phyloP scores from a whole-genome alignment of 1,140 invertebrate genomes.

The Drosophila arawakana region DNA sequence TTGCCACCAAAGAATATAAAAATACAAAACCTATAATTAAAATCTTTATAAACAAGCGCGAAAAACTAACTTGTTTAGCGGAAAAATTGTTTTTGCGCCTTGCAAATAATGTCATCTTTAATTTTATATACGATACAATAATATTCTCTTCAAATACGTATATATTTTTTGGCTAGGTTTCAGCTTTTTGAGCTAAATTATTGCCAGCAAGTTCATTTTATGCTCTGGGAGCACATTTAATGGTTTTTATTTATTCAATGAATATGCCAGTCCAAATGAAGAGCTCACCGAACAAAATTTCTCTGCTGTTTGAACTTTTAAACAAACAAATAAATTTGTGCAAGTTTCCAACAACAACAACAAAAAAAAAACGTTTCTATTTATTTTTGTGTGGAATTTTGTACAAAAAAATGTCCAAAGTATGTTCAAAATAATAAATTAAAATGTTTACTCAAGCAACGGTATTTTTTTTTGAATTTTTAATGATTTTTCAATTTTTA shows the following conservation, averaged over 20 bases:
- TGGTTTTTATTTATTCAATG: conserved; percentile 25
- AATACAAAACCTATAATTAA: conserved; percentile 10
- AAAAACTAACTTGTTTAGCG: conserved; percentile 28
- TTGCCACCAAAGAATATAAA: conserved; percentile 12
- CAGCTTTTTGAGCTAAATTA: conserved; percentile 4
- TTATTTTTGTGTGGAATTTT: conserved; percentile 8
- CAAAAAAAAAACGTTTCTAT: background rate
- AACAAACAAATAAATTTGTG: conserved; percentile 30
- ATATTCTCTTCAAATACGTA: too few relatives aligned
- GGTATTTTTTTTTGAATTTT: background rate
- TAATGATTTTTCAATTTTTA: background rate
- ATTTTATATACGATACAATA: conserved; percentile 24
- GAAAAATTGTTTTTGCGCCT: conserved; percentile 20
- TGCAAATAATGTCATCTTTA: conserved; percentile 53
- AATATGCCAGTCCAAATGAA: conserved; percentile 14
- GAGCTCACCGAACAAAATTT: background rate
- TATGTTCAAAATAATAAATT: conserved; percentile 25
- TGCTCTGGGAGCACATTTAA: conserved; percentile 16
- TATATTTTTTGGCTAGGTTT: conserved; percentile 23
- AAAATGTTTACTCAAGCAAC: conserved; percentile 3
- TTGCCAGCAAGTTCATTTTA: conserved; percentile 26
- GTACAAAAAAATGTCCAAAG: background rate
- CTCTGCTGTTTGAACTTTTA: conserved; percentile 18
- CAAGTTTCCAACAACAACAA: background rate
- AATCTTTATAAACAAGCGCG: conserved; percentile 29